These are phyloP conservation scores for Falco berigora DNA, from an alignment of 2,797 vertebrate species.

Conservation along the genomic window DNA sequence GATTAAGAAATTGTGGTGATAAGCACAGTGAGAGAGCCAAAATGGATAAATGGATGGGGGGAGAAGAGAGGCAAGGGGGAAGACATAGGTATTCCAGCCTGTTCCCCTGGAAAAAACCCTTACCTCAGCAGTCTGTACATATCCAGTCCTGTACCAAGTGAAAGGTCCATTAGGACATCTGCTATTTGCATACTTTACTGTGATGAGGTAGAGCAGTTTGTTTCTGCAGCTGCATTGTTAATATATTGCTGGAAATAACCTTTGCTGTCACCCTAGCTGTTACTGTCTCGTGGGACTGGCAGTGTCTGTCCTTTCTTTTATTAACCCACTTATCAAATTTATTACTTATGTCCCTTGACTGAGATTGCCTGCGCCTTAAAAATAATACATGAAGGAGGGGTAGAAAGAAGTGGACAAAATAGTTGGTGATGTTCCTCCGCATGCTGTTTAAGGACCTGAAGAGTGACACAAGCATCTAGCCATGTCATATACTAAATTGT, in stretches of 20 bases:
- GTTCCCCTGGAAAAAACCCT: neutral
- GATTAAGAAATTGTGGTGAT: neutral
- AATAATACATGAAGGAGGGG: neutral
- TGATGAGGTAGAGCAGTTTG: neutral
- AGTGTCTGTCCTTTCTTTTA: neutral
- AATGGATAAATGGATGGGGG: rapidly evolving
- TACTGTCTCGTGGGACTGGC: neutral
- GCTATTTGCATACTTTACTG: neutral
- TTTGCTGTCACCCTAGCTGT: neutral
- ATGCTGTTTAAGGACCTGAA: neutral
- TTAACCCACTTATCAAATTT: neutral
- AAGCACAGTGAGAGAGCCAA: neutral
- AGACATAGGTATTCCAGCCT: neutral
- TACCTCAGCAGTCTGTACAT: neutral
- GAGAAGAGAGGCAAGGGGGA: neutral
- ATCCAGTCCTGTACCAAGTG: neutral
- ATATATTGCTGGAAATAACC: neutral
- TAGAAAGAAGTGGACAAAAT: neutral
- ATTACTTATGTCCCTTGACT: neutral
- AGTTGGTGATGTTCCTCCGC: neutral
- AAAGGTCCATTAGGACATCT: neutral
- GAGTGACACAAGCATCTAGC: neutral
- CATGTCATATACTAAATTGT: neutral
- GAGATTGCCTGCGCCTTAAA: neutral
- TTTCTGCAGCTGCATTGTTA: neutral